These are phyloP conservation scores for Enteromius paludinosus DNA, from an alignment of 2,797 vertebrate genomes.

Conservation along the genomic window DNA sequence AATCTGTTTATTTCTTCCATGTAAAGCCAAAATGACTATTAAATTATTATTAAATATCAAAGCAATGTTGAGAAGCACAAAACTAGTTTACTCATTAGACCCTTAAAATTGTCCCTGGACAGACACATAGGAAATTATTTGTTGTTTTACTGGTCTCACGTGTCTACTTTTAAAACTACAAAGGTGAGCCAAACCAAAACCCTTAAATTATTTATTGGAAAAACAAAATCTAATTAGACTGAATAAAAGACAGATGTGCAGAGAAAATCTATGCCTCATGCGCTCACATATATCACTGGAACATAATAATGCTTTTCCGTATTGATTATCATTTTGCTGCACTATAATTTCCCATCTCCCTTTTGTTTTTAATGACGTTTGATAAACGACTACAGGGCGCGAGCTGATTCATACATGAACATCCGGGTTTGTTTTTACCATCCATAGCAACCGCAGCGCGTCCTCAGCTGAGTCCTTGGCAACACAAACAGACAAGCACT, in stretches of 20 bases:
- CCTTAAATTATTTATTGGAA: constrained; percentile 20
- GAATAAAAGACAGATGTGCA: constrained; percentile 13
- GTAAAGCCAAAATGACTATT: neutral
- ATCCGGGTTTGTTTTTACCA: constrained; percentile 40
- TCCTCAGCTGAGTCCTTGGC: constrained; percentile 63
- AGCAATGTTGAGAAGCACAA: neutral
- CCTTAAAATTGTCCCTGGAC: neutral
- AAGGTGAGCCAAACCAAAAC: neutral
- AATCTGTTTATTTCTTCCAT: neutral
- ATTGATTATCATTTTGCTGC: constrained; percentile 38
- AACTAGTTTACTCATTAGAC: neutral
- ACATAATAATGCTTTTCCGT: constrained; percentile 35
- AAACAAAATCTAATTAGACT: constrained; percentile 10
- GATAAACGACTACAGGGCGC: constrained; percentile 12
- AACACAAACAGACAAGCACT: constrained; percentile 60
- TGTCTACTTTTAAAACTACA: constrained; percentile 1
- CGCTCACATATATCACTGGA: constrained; percentile 25
- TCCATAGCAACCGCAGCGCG: constrained; percentile 66
- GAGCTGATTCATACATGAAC: constrained; percentile 57
- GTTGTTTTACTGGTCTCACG: neutral
- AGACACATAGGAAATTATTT: neutral
- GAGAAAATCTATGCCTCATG: constrained; percentile 16
- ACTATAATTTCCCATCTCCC: constrained; percentile 19
- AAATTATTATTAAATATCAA: neutral
- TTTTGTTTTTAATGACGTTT: constrained; percentile 31